Conservation (phyloP, 2,888 invertebrate species). For the Mimumesa dahlbomi region DNA sequence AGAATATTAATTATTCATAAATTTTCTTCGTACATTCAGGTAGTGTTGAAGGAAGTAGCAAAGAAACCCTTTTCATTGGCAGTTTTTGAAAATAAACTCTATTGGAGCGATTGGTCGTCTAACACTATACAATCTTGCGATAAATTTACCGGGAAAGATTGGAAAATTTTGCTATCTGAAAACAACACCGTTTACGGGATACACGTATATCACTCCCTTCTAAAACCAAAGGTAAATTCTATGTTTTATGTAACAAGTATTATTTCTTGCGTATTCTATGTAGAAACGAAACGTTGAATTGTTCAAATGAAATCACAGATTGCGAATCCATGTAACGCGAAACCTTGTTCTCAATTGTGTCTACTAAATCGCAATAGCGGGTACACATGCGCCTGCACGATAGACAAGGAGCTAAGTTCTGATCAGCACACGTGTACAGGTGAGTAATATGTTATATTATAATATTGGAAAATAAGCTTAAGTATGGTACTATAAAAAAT, state of each 20-base stretch:
- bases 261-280: neutral
- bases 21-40: conserved; percentile 68
- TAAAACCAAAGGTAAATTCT: conserved; percentile 81
- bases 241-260: neutral
- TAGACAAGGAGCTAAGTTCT: conserved; percentile 83
- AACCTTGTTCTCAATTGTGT: conserved; percentile 89
- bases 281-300: neutral
- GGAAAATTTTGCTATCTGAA: conserved; percentile 82
- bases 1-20: too few relatives aligned
- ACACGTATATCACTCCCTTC: conserved; percentile 88
- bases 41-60: conserved; percentile 83
- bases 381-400: conserved; percentile 89
- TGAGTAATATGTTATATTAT: conserved; percentile 58
- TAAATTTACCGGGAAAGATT: conserved; percentile 88
- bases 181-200: conserved; percentile 84
- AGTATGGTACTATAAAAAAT: conserved; percentile 4
- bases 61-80: conserved; percentile 92
- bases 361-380: conserved; percentile 83
- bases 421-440: conserved; percentile 84
- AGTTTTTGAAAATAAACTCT: conserved; percentile 93
- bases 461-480: neutral
- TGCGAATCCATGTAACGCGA: conserved; percentile 84
- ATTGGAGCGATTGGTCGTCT: conserved; percentile 94
- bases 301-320: conserved; percentile 61
- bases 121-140: conserved; percentile 88